Evolutionary conservation across 2,797 vertebrate genomes (phyloP).

Genomic region (Schizopygopsis pylzovi): DNA sequence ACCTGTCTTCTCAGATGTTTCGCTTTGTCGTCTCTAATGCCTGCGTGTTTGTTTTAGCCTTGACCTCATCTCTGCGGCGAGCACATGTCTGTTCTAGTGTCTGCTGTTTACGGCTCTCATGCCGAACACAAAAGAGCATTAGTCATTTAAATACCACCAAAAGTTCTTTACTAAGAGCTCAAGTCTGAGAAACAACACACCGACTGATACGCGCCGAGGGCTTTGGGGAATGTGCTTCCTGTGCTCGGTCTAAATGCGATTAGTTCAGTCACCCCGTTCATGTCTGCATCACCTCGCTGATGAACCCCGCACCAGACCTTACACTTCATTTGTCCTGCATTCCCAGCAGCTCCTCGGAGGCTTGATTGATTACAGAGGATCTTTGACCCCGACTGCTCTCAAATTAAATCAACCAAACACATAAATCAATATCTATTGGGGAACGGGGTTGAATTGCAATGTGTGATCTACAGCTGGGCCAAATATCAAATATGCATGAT

Average conservation of each 20-base stretch:
- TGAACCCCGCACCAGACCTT: slow-evolving; percentile 16
- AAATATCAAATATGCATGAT: slow-evolving; percentile 39
- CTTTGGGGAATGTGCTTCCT: slow-evolving; percentile 19
- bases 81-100: slow-evolving; percentile 33
- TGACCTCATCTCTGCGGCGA: slow-evolving; percentile 43
- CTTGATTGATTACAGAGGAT: slow-evolving; percentile 43
- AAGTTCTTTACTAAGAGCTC: not conserved
- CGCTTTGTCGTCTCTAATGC: slow-evolving; percentile 57
- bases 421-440: slow-evolving; percentile 57
- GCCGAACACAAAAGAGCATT: slow-evolving; percentile 17
- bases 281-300: slow-evolving; percentile 34
- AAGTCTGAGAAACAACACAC: slow-evolving; percentile 11
- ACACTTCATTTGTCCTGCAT: slow-evolving; percentile 44
- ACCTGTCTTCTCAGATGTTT: slow-evolving; percentile 64
- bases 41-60: slow-evolving; percentile 17
- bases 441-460: slow-evolving; percentile 39
- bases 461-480: not conserved
- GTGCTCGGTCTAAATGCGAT: slow-evolving; percentile 34
- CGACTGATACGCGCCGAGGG: not conserved
- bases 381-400: slow-evolving; percentile 45
- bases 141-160: slow-evolving; percentile 21
- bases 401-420: slow-evolving; percentile 57
- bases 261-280: slow-evolving; percentile 28
- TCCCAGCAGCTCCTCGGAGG: slow-evolving; percentile 35
- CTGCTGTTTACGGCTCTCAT: slow-evolving; percentile 38